Evolutionary conservation across 2,888 invertebrate species (phyloP).

Genomic region (Noctua janthe): DNA sequence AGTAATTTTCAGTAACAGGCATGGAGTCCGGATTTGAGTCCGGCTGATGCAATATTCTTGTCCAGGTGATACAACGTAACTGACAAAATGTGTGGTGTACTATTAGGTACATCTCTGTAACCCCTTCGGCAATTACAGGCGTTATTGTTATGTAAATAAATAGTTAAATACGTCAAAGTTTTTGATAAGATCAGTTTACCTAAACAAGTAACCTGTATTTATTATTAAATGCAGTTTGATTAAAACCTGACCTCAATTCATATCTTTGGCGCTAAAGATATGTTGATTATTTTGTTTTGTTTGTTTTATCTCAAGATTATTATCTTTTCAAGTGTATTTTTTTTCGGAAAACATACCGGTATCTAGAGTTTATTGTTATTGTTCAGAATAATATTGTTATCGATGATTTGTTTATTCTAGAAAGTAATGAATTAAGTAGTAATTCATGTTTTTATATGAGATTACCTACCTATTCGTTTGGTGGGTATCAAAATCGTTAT

Average conservation of each 20-base stretch:
- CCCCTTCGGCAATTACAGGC: not conserved
- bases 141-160: not conserved
- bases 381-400: not conserved
- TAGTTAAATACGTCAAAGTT: conserved; percentile 26
- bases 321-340: conserved; percentile 27
- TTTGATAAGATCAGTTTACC: conserved; percentile 39
- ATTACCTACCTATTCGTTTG: not conserved
- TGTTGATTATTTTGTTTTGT: conserved; percentile 45
- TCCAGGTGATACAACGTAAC: not conserved
- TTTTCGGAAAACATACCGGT: conserved; percentile 16
- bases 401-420: not conserved
- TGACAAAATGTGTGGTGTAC: not conserved
- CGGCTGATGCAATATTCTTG: not conserved
- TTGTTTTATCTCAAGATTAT: conserved; percentile 34
- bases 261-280: conserved; percentile 38
- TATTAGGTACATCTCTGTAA: not conserved
- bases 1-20: not conserved
- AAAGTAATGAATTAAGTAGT: conserved; percentile 12
- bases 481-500: not conserved
- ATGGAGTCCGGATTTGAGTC: not conserved
- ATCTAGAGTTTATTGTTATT: conserved; percentile 21
- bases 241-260: conserved; percentile 49
- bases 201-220: conserved; percentile 7
- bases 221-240: conserved; percentile 29
- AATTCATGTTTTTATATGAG: not conserved